Evolutionary conservation across 2,888 invertebrate genomes (phyloP).

Genomic region (Philereme vetulata): DNA sequence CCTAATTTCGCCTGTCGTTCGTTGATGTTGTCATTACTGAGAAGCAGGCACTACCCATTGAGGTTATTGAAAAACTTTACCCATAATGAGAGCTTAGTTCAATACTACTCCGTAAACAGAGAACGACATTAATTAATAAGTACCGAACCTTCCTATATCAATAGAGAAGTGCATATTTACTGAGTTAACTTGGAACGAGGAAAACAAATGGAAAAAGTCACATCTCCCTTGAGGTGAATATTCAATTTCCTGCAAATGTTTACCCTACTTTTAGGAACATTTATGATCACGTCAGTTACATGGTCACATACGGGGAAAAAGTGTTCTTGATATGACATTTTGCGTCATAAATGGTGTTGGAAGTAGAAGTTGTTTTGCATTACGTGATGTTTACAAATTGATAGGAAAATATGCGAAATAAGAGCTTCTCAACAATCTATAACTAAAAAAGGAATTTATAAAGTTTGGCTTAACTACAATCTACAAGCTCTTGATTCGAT

Average conservation of each 20-base stretch:
- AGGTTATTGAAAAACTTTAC: constrained; percentile 42
- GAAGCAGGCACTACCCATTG: constrained; percentile 39
- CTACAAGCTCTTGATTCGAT: too few relatives aligned
- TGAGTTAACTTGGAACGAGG: constrained; percentile 6
- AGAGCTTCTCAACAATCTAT: constrained; percentile 21
- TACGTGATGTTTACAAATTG: constrained; percentile 37
- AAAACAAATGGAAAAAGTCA: constrained; percentile 21
- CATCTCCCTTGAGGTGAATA: constrained; percentile 28
- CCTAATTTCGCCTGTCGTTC: constrained; percentile 65
- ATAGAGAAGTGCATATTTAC: constrained; percentile 7
- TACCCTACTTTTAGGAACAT: constrained; percentile 31
- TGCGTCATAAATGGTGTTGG: constrained; percentile 30
- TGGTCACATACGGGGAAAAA: constrained; percentile 27
- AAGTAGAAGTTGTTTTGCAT: constrained; percentile 36
- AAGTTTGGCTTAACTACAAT: too few relatives aligned
- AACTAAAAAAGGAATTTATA: too few relatives aligned
- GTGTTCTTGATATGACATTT: constrained; percentile 38
- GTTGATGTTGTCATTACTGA: constrained; percentile 55
- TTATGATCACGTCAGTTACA: constrained; percentile 31
- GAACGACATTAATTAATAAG: constrained; percentile 38
- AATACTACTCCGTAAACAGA: constrained; percentile 32
- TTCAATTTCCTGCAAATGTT: constrained; percentile 36
- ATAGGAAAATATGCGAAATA: constrained; percentile 19
- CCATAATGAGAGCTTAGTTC: constrained; percentile 37
- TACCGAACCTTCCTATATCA: constrained; percentile 3